Conservation (phyloP, 37 sponge, comb jelly and placozoan species). For the Tethya wilhelma region DNA sequence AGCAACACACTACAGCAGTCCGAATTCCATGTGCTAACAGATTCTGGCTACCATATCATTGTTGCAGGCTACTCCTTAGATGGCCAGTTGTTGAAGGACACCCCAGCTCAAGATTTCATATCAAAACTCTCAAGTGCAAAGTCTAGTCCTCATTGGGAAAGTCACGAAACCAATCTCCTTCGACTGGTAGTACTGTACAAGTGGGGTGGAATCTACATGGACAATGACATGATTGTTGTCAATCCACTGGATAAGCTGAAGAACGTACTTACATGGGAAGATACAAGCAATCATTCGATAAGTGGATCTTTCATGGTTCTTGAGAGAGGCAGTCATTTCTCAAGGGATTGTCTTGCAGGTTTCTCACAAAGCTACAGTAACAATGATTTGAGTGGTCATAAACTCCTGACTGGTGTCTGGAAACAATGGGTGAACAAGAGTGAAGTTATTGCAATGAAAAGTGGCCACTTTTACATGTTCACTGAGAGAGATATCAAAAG, state of each 20-base stretch:
- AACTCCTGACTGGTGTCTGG: too few relatives aligned
- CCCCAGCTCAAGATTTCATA: not conserved
- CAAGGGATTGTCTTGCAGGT: too few relatives aligned
- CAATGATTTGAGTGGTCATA: too few relatives aligned
- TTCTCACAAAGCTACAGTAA: too few relatives aligned
- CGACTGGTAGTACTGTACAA: not conserved
- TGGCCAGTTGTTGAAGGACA: not conserved
- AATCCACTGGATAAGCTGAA: not conserved
- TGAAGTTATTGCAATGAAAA: too few relatives aligned
- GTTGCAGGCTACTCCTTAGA: not conserved
- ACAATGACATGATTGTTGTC: not conserved
- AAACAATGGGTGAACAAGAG: too few relatives aligned
- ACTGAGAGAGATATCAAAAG: too few relatives aligned
- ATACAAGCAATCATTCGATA: not conserved
- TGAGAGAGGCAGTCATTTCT: too few relatives aligned
- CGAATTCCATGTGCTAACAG: not conserved
- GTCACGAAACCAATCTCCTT: not conserved
- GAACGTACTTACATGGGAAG: not conserved
- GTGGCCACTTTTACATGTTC: too few relatives aligned
- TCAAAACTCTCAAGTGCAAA: not conserved
- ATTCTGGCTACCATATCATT: not conserved
- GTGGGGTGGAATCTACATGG: constrained; percentile 8
- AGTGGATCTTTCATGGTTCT: not conserved
- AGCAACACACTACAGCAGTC: not conserved
- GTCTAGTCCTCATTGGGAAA: not conserved